These are phyloP conservation scores for Crossoptilon crossoptilon DNA, from an alignment of 2,797 vertebrate genomes.

Conservation along the genomic window DNA sequence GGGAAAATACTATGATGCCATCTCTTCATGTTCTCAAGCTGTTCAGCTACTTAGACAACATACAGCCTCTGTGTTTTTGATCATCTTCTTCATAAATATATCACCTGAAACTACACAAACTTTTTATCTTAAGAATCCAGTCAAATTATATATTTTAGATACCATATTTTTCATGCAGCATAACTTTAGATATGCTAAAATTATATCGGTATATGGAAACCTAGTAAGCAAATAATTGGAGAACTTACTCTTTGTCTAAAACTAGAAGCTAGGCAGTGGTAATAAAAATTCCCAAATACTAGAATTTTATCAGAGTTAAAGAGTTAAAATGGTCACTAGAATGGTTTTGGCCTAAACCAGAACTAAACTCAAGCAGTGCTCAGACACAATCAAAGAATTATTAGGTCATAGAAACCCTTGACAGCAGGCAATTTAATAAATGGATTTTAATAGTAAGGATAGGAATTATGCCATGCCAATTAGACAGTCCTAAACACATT, in stretches of 20 bases:
- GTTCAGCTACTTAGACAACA: background rate
- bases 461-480: background rate
- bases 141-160: background rate
- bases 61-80: background rate
- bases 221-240: background rate
- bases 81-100: background rate
- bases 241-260: background rate
- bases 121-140: background rate
- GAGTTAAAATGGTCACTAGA: background rate
- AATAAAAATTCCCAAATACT: background rate
- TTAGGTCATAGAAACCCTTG: accelerated
- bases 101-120: background rate
- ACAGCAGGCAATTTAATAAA: background rate
- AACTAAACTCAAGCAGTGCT: background rate
- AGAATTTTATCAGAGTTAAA: background rate
- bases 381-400: background rate
- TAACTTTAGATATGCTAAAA: background rate
- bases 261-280: background rate
- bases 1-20: background rate
- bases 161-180: accelerated
- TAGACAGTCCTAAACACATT: background rate
- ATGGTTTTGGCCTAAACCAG: background rate
- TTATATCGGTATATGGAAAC: background rate
- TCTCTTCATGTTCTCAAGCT: background rate
- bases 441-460: background rate